Conservation (phyloP, 2,113 vertebrate genomes). For the Panthera uncia region DNA sequence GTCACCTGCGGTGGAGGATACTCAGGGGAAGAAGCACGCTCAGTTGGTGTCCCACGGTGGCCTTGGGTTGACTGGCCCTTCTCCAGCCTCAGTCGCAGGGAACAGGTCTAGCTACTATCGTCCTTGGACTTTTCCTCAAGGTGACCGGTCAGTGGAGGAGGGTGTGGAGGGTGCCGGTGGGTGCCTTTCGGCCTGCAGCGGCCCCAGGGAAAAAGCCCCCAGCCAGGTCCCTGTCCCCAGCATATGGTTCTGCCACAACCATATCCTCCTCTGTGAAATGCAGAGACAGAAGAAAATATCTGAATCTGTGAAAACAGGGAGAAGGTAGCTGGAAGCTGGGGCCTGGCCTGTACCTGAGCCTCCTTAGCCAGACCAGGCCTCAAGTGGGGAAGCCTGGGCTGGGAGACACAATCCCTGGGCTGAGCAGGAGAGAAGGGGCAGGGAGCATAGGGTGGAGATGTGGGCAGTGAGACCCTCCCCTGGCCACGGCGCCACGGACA, state of each 20-base stretch:
- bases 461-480: not conserved
- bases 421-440: not conserved
- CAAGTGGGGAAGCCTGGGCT: not conserved
- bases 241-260: not conserved
- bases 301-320: not conserved
- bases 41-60: not conserved
- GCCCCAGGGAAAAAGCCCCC: not conserved
- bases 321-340: not conserved
- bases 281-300: not conserved
- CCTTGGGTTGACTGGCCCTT: not conserved
- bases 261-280: not conserved
- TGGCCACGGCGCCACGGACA: rapidly evolving
- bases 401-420: not conserved
- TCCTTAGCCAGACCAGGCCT: not conserved
- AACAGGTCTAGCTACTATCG: not conserved
- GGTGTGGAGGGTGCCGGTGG: not conserved
- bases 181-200: not conserved
- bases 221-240: not conserved
- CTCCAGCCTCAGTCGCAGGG: not conserved
- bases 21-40: not conserved
- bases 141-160: not conserved
- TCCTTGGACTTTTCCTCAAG: not conserved
- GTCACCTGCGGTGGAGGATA: not conserved
- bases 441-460: not conserved
- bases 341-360: not conserved